A percentile compares a stretch with the other conserved stretches of the same genome.
phyloP scores from a whole-genome alignment of 2,888 invertebrate genomes.

The Choreutis nemorana region DNA sequence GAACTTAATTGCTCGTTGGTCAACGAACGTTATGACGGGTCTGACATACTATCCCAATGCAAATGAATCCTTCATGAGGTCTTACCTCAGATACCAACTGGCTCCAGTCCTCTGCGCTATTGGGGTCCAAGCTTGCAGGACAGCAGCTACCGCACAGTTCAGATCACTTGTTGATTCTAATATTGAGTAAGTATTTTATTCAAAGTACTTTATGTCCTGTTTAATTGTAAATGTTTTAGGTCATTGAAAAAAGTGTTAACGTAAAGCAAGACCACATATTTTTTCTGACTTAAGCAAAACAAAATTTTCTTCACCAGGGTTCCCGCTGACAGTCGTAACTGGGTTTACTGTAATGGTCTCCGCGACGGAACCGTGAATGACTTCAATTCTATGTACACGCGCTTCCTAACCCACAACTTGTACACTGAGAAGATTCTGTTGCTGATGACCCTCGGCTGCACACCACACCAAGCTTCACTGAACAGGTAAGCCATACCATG shows the following conservation, averaged over 20 bases:
- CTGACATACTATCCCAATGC: conserved; percentile 25
- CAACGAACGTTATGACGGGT: conserved; percentile 21
- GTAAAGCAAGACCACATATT: background rate
- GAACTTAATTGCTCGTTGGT: conserved; percentile 29
- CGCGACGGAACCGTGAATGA: conserved; percentile 68
- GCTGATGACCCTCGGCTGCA: conserved; percentile 74
- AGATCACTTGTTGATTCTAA: conserved; percentile 13
- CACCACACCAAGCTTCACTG: conserved; percentile 60
- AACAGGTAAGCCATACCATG: conserved; percentile 28
- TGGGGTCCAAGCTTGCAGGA: conserved; percentile 21
- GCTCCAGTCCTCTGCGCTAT: conserved; percentile 38
- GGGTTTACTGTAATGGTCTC: conserved; percentile 80
- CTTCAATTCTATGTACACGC: conserved; percentile 71
- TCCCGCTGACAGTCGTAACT: conserved; percentile 59
- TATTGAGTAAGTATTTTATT: conserved; percentile 23
- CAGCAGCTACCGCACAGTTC: conserved; percentile 28
- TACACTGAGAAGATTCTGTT: conserved; percentile 75
- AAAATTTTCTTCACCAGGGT: conserved; percentile 24
- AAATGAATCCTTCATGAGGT: conserved; percentile 36
- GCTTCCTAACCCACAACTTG: conserved; percentile 66
- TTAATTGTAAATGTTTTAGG: too few relatives aligned
- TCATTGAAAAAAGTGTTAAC: too few relatives aligned
- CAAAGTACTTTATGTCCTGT: too few relatives aligned
- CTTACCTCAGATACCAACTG: conserved; percentile 41
- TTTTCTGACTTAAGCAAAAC: background rate